A percentile compares a stretch with the other conserved stretches of the same genome.
phyloP scores from a whole-genome alignment of 2,888 invertebrate species.

The Hydrotaea cyrtoneurina region DNA sequence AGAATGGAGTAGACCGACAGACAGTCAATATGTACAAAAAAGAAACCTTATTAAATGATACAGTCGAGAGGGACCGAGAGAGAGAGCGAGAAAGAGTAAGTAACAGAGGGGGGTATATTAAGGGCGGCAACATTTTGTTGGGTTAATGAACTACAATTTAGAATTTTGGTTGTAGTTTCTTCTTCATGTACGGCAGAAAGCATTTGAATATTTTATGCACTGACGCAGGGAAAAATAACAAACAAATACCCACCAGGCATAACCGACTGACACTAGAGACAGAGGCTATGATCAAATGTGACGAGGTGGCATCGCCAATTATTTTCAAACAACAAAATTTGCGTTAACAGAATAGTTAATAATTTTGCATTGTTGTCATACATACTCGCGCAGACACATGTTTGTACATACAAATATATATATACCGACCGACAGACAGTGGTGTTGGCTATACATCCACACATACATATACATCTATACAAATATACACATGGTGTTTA shows the following conservation, averaged over 20 bases:
- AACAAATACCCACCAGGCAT: neutral
- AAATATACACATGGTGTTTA: constrained; percentile 15
- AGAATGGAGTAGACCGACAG: neutral
- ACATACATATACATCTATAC: neutral
- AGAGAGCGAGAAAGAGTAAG: too few species aligned
- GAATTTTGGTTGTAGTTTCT: neutral
- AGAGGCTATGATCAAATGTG: constrained; percentile 6
- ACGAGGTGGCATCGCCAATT: constrained; percentile 36
- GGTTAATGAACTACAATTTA: neutral
- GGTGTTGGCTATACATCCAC: neutral
- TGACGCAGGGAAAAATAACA: neutral
- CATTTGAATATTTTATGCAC: neutral
- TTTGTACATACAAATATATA: neutral
- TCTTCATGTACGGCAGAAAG: neutral
- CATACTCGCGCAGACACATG: neutral
- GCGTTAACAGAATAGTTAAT: constrained; percentile 42
- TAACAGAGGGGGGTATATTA: too few species aligned
- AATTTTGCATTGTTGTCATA: constrained; percentile 33
- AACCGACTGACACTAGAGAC: neutral
- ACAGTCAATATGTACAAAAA: neutral
- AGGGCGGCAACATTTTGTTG: neutral
- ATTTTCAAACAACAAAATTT: constrained; percentile 29
- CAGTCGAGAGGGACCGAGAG: too few species aligned
- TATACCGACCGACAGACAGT: neutral
- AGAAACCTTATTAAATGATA: neutral